A percentile compares a stretch with the other conserved stretches of the same genome.
These are phyloP conservation scores for Hirundo rustica DNA, from an alignment of 2,797 vertebrate species.

Conservation along the genomic window DNA sequence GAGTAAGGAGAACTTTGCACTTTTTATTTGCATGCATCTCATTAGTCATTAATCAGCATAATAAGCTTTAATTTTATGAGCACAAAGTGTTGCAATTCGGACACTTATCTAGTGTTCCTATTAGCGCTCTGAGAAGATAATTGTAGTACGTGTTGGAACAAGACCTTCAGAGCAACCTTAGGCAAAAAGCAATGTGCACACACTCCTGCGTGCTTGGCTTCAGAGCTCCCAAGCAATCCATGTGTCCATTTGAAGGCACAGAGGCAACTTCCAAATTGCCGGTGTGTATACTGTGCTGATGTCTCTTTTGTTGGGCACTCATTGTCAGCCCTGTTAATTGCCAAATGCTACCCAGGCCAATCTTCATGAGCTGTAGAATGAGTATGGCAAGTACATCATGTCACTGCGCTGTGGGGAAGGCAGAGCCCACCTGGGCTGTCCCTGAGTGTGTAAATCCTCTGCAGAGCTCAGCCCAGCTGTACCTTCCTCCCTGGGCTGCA, in stretches of 20 bases:
- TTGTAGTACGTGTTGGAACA: not conserved
- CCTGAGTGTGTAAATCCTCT: not conserved
- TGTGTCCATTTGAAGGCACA: not conserved
- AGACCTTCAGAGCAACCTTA: not conserved
- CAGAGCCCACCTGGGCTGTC: not conserved
- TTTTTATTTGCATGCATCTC: conserved; percentile 4
- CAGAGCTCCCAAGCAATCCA: not conserved
- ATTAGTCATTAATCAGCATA: conserved; percentile 32
- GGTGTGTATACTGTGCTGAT: not conserved
- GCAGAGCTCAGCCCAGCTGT: not conserved
- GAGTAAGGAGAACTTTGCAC: not conserved
- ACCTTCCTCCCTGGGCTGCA: not conserved
- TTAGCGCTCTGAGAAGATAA: conserved; percentile 11
- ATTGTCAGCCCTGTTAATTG: not conserved
- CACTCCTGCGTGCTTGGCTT: not conserved
- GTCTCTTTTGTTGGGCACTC: not conserved
- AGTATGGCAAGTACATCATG: rapidly evolving
- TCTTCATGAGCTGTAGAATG: not conserved
- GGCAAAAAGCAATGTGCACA: not conserved
- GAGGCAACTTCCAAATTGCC: not conserved
- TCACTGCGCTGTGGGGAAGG: rapidly evolving
- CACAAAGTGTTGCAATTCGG: conserved; percentile 47
- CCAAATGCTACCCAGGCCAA: not conserved
- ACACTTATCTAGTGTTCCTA: conserved; percentile 38
- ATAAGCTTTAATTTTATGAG: conserved; percentile 61